Evolutionary conservation across 1,140 invertebrate species (phyloP).

Genomic region (Caenorhabditis brenneri): DNA sequence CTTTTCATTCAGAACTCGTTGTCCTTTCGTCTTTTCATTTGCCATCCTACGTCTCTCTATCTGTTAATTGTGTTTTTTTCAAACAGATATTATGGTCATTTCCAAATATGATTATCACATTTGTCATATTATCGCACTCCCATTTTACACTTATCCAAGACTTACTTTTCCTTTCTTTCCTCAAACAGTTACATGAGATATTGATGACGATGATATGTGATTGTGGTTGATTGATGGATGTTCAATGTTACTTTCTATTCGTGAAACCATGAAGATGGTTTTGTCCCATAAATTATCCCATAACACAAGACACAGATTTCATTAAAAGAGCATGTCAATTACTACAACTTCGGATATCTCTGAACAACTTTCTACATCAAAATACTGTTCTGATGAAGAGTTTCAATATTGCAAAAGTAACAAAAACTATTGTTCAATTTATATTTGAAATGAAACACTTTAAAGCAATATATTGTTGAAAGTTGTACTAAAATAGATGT

Average conservation of each 20-base stretch:
- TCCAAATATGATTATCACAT: constrained; percentile 40
- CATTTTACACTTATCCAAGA: constrained; percentile 9
- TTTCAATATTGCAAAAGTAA: too few species aligned
- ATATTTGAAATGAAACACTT: too few species aligned
- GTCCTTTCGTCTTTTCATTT: neutral
- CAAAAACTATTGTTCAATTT: too few species aligned
- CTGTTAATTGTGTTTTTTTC: neutral
- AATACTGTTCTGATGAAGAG: too few species aligned
- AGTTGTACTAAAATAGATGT: too few species aligned
- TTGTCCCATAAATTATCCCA: too few species aligned
- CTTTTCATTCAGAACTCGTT: neutral
- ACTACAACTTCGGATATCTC: too few species aligned
- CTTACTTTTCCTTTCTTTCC: constrained; percentile 30
- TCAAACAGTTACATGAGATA: neutral
- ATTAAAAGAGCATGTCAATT: too few species aligned
- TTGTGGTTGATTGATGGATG: neutral
- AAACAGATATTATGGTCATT: constrained; percentile 14
- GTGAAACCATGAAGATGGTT: neutral
- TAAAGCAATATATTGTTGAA: too few species aligned
- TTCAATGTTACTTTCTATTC: neutral
- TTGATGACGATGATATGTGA: neutral
- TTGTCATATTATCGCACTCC: constrained; percentile 20
- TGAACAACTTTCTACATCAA: too few species aligned
- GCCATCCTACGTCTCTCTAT: constrained; percentile 1
- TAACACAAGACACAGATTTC: too few species aligned